Conservation (phyloP, 2,888 invertebrate genomes). For the Petrophora chlorosata region DNA sequence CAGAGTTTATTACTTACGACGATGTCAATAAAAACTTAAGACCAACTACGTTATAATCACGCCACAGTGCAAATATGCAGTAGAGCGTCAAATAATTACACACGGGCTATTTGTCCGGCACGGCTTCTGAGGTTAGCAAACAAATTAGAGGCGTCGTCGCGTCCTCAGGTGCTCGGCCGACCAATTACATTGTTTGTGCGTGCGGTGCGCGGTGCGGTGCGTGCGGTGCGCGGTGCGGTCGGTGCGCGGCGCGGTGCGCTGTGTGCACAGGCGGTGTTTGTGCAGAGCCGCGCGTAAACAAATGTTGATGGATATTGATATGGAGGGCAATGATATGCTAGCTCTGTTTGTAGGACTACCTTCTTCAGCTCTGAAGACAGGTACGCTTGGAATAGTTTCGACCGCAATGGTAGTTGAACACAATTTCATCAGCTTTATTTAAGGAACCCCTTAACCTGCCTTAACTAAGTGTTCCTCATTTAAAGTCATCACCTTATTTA, state of each 20-base stretch:
- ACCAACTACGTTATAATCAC: no score
- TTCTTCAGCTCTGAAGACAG: no score
- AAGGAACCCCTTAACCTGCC: no score
- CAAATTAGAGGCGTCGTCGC: conserved; percentile 29
- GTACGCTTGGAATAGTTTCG: no score
- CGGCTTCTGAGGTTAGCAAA: conserved; percentile 33
- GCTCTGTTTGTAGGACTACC: not conserved
- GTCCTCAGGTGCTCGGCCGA: conserved; percentile 28
- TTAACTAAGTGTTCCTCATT: no score
- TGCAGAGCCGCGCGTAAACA: conserved; percentile 17
- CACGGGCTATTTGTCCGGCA: conserved; percentile 21
- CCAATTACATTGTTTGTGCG: conserved; percentile 32
- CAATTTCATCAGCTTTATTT: no score
- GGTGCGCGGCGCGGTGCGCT: no score
- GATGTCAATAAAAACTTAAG: no score
- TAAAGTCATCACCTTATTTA: no score
- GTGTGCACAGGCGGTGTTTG: conserved; percentile 15
- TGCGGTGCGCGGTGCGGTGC: conserved; percentile 30
- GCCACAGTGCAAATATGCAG: conserved; percentile 14
- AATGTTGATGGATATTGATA: conserved; percentile 23
- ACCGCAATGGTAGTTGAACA: no score
- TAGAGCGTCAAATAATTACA: conserved; percentile 21
- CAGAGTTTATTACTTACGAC: no score
- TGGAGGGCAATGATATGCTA: not conserved
- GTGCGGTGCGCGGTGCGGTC: conserved; percentile 23